Evolutionary conservation across 2,113 vertebrate species (phyloP).

Genomic region (Dasyurus viverrinus): DNA sequence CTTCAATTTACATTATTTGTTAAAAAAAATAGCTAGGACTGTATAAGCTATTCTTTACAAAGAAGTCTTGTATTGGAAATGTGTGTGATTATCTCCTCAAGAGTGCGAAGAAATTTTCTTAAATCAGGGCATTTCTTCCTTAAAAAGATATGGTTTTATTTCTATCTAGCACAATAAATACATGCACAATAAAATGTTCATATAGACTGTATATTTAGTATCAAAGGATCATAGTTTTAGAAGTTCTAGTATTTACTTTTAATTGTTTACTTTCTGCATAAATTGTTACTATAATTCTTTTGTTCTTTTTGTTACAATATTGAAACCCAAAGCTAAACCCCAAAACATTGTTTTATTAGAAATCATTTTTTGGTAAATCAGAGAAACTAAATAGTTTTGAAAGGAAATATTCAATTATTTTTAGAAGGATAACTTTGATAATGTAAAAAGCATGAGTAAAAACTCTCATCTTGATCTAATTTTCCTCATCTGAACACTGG

Average conservation of each 20-base stretch:
- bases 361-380: conserved; percentile 27
- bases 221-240: not conserved
- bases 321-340: conserved; percentile 2
- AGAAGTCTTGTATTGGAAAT: not conserved
- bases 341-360: conserved; percentile 32
- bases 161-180: not conserved
- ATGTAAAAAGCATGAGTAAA: not conserved
- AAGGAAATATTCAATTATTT: conserved; percentile 57
- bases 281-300: not conserved
- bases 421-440: not conserved
- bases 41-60: not conserved
- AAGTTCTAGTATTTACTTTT: not conserved
- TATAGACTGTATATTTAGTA: conserved; percentile 7
- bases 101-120: conserved; percentile 19
- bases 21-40: not conserved
- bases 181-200: conserved; percentile 1
- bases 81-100: not conserved
- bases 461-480: not conserved
- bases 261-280: conserved; percentile 6
- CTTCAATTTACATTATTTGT: not conserved
- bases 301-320: conserved; percentile 33
- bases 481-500: not conserved
- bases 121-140: not conserved
- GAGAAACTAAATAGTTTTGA: conserved; percentile 38
- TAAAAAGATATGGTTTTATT: not conserved